Conservation (phyloP, 2,113 vertebrate species). For the Platycercus adscitus region DNA sequence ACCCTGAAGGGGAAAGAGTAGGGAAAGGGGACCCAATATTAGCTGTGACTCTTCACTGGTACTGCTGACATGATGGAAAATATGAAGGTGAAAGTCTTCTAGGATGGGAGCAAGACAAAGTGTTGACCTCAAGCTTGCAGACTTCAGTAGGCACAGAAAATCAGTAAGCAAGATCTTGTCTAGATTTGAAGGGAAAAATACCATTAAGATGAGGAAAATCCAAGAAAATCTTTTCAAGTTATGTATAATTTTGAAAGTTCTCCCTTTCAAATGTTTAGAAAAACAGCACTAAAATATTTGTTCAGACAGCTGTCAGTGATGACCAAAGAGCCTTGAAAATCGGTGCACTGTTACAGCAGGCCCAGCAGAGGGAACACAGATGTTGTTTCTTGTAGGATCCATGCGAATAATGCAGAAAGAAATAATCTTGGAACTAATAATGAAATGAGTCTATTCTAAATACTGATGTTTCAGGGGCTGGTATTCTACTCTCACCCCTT, state of each 20-base stretch:
- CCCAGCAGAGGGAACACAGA: slow-evolving; percentile 41
- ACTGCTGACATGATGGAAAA: not conserved
- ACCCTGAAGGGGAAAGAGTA: not conserved
- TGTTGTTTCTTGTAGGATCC: not conserved
- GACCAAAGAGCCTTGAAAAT: not conserved
- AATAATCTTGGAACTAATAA: not conserved
- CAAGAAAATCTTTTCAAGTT: not conserved
- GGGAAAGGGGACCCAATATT: not conserved
- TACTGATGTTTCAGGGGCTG: not conserved
- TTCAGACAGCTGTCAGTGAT: not conserved
- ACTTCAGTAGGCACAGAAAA: not conserved
- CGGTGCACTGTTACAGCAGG: not conserved
- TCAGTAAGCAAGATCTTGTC: not conserved
- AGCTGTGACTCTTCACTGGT: not conserved
- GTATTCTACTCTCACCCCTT: not conserved
- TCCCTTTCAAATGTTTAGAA: not conserved
- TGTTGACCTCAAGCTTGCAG: not conserved
- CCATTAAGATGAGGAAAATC: not conserved
- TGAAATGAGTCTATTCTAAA: not conserved
- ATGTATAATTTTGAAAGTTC: not conserved
- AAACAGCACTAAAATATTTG: not conserved
- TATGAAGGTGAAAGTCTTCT: not conserved
- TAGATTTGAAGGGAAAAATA: not conserved
- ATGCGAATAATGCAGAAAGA: not conserved
- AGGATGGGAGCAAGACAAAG: not conserved